Conservation (phyloP, 1,140 invertebrate genomes). For the Philotrypesis tridentata region DNA sequence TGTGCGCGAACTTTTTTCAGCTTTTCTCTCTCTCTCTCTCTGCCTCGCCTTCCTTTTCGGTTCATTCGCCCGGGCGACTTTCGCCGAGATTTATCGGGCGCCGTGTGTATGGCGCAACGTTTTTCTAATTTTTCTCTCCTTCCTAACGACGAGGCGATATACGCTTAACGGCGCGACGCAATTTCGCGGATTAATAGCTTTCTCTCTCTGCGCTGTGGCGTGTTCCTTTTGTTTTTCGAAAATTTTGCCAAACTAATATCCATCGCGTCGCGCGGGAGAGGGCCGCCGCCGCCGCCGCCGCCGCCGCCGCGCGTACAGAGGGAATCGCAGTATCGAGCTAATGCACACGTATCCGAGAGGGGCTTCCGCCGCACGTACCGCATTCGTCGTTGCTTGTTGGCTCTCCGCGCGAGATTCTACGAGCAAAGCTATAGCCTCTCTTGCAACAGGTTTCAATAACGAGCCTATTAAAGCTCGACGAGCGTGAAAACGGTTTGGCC, state of each 20-base stretch:
- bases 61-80: slow-evolving; percentile 44
- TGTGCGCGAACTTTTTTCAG: slow-evolving; percentile 22
- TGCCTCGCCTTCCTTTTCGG: slow-evolving; percentile 6
- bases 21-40: neutral
- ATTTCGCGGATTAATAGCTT: slow-evolving; percentile 59
- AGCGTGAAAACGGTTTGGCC: slow-evolving; percentile 37
- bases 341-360: neutral
- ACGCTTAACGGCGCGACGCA: slow-evolving; percentile 51
- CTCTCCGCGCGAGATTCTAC: neutral
- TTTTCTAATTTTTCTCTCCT: slow-evolving; percentile 37
- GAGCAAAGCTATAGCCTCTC: neutral
- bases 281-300: neutral
- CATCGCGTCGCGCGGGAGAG: too few species aligned
- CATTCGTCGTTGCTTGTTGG: neutral
- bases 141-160: slow-evolving; percentile 11
- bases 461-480: slow-evolving; percentile 48
- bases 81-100: slow-evolving; percentile 59
- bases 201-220: neutral
- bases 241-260: too few species aligned
- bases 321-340: neutral
- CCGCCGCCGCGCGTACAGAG: too few species aligned
- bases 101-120: slow-evolving; percentile 25
- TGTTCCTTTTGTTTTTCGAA: too few species aligned
- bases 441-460: slow-evolving; percentile 48
- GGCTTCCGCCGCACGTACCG: neutral